Percentiles rank a stretch among this genome's conserved stretches.
phyloP scores from a whole-genome alignment of 2,888 invertebrate genomes.

The Polymixis lichenea region DNA sequence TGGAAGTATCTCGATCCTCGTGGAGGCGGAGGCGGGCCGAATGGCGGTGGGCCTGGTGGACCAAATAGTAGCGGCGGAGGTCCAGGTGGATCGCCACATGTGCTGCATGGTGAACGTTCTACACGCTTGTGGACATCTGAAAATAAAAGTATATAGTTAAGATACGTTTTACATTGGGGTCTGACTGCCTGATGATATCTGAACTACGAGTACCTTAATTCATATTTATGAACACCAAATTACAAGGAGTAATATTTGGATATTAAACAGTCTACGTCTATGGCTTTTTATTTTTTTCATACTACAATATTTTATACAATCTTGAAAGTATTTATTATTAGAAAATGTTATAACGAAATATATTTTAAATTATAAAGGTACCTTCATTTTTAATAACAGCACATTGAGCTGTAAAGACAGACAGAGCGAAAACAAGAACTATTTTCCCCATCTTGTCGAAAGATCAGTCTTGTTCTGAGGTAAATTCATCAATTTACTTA shows the following conservation, averaged over 20 bases:
- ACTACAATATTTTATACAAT: neutral
- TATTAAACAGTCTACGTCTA: neutral
- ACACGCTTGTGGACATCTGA: conserved; percentile 52
- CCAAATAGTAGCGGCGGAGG: conserved; percentile 33
- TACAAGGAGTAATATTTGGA: neutral
- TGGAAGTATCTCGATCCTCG: conserved; percentile 66
- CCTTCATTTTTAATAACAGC: conserved; percentile 68
- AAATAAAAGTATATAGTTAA: neutral
- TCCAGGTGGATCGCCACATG: conserved; percentile 54
- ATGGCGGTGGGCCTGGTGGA: conserved; percentile 29
- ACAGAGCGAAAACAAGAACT: conserved; percentile 67
- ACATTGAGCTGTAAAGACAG: conserved; percentile 68
- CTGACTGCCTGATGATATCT: neutral
- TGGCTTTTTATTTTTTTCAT: neutral
- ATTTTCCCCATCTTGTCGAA: conserved; percentile 67
- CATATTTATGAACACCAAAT: neutral
- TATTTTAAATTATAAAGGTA: conserved; percentile 22
- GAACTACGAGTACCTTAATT: neutral
- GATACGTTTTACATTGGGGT: neutral
- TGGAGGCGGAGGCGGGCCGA: conserved; percentile 25
- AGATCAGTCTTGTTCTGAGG: conserved; percentile 70
- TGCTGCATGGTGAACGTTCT: conserved; percentile 59
- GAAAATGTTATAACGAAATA: neutral
- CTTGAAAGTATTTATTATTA: neutral
- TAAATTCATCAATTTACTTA: conserved; percentile 43